Conservation (phyloP, 1,140 invertebrate species). For the Ditylenchus dipsaci region DNA sequence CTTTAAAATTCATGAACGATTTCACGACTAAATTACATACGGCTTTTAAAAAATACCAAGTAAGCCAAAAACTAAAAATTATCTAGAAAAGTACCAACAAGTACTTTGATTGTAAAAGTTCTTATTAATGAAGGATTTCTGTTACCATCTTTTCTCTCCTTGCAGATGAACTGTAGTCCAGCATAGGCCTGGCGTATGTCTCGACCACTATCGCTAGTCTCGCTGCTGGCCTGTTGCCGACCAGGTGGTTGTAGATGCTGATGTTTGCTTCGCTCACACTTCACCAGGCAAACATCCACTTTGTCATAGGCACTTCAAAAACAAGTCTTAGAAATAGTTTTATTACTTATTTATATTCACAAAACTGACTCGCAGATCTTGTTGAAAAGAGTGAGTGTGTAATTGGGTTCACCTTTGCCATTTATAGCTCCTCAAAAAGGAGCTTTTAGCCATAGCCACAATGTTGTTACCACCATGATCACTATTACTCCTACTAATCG, state of each 20-base stretch:
- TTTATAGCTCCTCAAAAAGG: not conserved
- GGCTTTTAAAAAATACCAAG: no score
- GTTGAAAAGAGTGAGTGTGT: slow-evolving; percentile 1
- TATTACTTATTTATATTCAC: not conserved
- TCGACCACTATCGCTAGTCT: not conserved
- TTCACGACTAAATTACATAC: no score
- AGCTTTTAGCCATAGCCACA: not conserved
- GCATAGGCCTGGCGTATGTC: slow-evolving; percentile 20
- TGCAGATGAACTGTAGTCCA: slow-evolving; percentile 28
- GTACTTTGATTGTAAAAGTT: no score
- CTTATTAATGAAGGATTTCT: no score
- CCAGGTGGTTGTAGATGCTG: not conserved
- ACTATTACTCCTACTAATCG: not conserved
- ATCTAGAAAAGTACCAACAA: no score
- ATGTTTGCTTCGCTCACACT: slow-evolving; percentile 22
- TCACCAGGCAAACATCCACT: slow-evolving; percentile 22
- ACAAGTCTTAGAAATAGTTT: not conserved
- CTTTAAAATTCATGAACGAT: no score
- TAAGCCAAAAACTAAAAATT: no score
- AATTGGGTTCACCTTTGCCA: not conserved
- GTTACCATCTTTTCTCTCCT: slow-evolving; percentile 20
- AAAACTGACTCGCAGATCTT: slow-evolving; percentile 7
- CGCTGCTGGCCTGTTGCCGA: not conserved
- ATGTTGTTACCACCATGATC: not conserved
- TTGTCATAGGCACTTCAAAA: slow-evolving; percentile 20